These are phyloP conservation scores for Corapipo altera DNA, from an alignment of 2,113 vertebrate genomes.

Conservation along the genomic window DNA sequence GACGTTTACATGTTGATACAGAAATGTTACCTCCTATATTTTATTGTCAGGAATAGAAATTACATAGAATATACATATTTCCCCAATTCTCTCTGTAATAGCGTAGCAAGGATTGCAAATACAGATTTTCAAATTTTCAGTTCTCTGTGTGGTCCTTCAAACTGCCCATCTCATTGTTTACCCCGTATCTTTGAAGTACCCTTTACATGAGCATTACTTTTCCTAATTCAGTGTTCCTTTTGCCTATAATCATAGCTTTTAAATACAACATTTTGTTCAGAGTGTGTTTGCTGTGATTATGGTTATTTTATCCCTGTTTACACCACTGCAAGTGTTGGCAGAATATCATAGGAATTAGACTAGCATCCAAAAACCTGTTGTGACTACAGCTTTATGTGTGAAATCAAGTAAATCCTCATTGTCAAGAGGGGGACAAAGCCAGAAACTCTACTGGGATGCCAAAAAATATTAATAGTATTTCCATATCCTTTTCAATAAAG, in stretches of 20 bases:
- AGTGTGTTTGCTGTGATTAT: neutral
- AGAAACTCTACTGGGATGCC: neutral
- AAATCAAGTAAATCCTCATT: conserved; percentile 8
- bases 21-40: neutral
- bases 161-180: neutral
- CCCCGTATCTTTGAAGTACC: neutral
- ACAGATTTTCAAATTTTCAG: neutral
- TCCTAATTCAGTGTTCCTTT: neutral
- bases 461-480: neutral
- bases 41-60: neutral
- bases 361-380: conserved; percentile 8
- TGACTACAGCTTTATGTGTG: neutral
- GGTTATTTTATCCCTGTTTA: conserved; percentile 13
- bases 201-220: neutral
- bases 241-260: neutral
- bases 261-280: neutral
- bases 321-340: conserved; percentile 19
- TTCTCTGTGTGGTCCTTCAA: neutral
- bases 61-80: neutral
- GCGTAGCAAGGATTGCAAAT: neutral
- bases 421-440: neutral
- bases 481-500: neutral
- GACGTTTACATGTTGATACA: neutral
- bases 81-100: neutral
- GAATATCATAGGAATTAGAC: conserved; percentile 4